Evolutionary conservation across 2,797 vertebrate species (phyloP).

Genomic region (Podarcis siculus): DNA sequence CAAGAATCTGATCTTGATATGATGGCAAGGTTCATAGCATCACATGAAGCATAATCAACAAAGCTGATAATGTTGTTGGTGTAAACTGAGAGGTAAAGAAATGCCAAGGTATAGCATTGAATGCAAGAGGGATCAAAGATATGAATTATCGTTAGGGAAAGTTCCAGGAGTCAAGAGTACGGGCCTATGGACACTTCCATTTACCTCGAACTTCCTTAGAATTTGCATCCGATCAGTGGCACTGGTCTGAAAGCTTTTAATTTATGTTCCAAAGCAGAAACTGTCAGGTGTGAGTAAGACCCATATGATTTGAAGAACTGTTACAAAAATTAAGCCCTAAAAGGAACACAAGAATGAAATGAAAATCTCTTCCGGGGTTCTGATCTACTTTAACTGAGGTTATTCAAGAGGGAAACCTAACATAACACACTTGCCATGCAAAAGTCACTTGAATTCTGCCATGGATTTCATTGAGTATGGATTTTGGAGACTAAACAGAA

Average conservation of each 20-base stretch:
- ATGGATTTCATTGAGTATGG: not conserved
- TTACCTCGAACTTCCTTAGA: too few species aligned
- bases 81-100: not conserved
- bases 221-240: too few species aligned
- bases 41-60: not conserved
- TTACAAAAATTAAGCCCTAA: not conserved
- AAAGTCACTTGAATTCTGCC: not conserved
- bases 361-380: not conserved
- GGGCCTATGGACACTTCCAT: too few species aligned
- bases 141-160: too few species aligned
- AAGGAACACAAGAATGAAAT: not conserved
- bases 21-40: not conserved
- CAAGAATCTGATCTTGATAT: not conserved
- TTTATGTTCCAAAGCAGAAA: too few species aligned
- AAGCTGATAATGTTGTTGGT: not conserved
- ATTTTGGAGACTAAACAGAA: slow-evolving; percentile 2
- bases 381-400: not conserved
- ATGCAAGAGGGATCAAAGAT: not conserved
- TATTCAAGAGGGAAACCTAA: not conserved
- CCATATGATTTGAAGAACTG: not conserved
- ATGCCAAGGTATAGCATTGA: not conserved
- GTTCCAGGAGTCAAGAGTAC: not conserved
- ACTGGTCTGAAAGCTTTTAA: too few species aligned
- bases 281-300: not conserved
- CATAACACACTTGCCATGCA: not conserved